Evolutionary conservation across 2,113 vertebrate genomes (phyloP).

Genomic region (Elaphurus davidianus): DNA sequence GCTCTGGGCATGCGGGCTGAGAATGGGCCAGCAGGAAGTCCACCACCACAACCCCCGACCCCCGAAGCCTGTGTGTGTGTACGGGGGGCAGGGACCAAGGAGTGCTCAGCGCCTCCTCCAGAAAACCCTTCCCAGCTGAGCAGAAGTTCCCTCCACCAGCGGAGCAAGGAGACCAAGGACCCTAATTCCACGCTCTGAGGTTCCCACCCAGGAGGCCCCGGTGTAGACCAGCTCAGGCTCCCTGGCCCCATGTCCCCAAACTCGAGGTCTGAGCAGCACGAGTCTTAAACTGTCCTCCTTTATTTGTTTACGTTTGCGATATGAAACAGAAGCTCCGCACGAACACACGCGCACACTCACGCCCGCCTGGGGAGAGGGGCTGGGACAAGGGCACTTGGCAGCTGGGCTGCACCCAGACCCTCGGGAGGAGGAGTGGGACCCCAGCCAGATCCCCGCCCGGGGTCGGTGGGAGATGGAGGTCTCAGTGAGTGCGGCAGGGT

Average conservation of each 20-base stretch:
- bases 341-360: conserved; percentile 35
- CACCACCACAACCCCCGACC: neutral
- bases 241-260: neutral
- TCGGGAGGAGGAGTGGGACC: neutral
- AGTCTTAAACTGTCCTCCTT: conserved; percentile 23
- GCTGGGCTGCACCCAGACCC: conserved; percentile 40
- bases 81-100: too few relatives aligned
- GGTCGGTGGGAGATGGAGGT: neutral
- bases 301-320: conserved; percentile 64
- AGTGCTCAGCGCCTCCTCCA: neutral
- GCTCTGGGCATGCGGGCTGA: neutral
- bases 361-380: conserved; percentile 41
- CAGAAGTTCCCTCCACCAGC: neutral
- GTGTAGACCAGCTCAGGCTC: neutral
- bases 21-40: neutral
- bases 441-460: neutral
- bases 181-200: neutral
- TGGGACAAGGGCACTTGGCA: conserved; percentile 75
- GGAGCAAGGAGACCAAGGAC: neutral
- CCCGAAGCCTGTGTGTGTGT: neutral
- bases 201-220: neutral
- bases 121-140: neutral
- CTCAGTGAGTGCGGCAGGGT: neutral
- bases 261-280: neutral
- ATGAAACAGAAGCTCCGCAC: conserved; percentile 64